A percentile compares a stretch with the other conserved stretches of the same genome.
phyloP scores from a whole-genome alignment of 2,888 invertebrate genomes.

The Dromius quadrimaculatus region DNA sequence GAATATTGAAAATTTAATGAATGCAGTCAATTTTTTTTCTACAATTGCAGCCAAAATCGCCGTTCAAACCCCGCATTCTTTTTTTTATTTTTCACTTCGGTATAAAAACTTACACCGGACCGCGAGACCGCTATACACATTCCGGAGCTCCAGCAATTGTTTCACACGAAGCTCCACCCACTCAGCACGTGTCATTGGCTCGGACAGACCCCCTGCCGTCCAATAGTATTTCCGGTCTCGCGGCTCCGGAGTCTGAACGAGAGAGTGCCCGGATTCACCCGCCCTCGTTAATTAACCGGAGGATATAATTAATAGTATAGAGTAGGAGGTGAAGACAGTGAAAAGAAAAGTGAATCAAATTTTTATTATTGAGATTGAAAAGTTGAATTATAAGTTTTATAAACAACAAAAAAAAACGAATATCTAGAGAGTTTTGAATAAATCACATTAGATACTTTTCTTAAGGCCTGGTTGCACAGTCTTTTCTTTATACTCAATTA shows the following conservation, averaged over 20 bases:
- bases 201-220: conserved; percentile 65
- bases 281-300: conserved; percentile 37
- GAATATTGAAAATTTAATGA: too few relatives aligned
- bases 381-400: too few relatives aligned
- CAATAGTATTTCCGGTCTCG: conserved; percentile 67
- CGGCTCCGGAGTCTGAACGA: conserved; percentile 55
- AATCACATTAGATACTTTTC: too few relatives aligned
- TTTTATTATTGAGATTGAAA: too few relatives aligned
- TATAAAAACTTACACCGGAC: not conserved
- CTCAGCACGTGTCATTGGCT: conserved; percentile 63
- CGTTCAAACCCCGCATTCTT: conserved; percentile 1
- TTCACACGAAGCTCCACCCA: conserved; percentile 37
- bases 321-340: not conserved
- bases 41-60: too few relatives aligned
- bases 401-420: too few relatives aligned
- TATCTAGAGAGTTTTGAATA: too few relatives aligned
- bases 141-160: conserved; percentile 9
- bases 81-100: conserved; percentile 19
- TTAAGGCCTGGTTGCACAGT: too few relatives aligned
- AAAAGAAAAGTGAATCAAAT: too few relatives aligned
- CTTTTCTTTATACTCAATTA: too few relatives aligned
- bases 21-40: too few relatives aligned
- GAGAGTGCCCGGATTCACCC: conserved; percentile 31
- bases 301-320: conserved; percentile 39
- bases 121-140: not conserved